A percentile compares a stretch with the other conserved stretches of the same genome.
Evolutionary conservation across 1,140 invertebrate genomes (phyloP).

Genomic region (Caenorhabditis inopinata): DNA sequence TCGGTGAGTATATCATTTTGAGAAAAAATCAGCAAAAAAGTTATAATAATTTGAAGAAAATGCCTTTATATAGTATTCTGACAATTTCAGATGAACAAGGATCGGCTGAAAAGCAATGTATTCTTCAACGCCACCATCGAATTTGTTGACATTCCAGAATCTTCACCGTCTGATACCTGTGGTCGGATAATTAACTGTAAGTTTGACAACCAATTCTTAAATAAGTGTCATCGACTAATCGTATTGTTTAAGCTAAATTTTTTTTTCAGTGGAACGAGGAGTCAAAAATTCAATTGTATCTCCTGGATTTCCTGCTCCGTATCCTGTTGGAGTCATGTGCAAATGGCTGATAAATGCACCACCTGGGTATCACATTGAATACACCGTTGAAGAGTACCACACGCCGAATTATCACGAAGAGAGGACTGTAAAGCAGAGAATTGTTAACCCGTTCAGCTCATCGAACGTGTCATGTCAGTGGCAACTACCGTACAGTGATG

Average conservation of each 20-base stretch:
- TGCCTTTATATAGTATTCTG: not conserved
- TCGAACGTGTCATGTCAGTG: not conserved
- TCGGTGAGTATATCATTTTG: not conserved
- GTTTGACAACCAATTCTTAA: no score
- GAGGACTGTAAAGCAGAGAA: no score
- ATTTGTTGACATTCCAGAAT: conserved; percentile 33
- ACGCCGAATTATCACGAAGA: conserved; percentile 44
- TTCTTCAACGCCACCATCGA: conserved; percentile 32
- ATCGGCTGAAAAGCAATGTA: not conserved
- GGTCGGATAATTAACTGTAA: conserved; percentile 40
- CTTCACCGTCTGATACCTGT: conserved; percentile 14
- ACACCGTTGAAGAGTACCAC: conserved; percentile 36
- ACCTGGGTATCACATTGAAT: conserved; percentile 39
- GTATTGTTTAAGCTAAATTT: not conserved
- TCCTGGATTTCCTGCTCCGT: not conserved
- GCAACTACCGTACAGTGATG: not conserved
- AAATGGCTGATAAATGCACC: conserved; percentile 20
- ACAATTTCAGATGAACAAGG: not conserved
- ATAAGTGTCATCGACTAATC: no score
- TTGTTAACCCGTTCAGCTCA: not conserved
- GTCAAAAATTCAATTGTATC: not conserved
- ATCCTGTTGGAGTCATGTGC: conserved; percentile 4
- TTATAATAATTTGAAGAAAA: no score
- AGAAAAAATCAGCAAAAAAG: no score
- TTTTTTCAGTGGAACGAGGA: conserved; percentile 23